Conservation (phyloP, 2,888 invertebrate species). For the Cosmia pyralina region DNA sequence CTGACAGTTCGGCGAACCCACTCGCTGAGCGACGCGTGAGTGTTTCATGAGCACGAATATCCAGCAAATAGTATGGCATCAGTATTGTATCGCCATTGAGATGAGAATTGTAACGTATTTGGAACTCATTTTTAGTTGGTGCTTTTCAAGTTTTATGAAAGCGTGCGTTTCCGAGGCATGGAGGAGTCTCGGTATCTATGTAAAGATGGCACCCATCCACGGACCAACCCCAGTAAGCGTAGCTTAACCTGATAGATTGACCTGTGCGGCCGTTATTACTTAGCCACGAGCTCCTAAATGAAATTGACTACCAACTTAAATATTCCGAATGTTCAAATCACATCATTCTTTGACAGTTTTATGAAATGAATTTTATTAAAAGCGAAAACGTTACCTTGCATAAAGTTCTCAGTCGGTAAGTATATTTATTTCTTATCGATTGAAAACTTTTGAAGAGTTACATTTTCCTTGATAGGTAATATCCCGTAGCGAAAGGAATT, state of each 20-base stretch:
- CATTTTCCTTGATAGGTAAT: not conserved
- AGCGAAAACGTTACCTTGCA: not conserved
- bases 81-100: not conserved
- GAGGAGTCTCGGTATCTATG: too few species aligned
- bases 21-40: conserved; percentile 46
- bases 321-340: not conserved
- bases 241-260: too few species aligned
- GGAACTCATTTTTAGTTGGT: not conserved
- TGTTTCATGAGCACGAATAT: conserved; percentile 33
- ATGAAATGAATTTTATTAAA: not conserved
- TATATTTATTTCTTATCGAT: not conserved
- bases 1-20: conserved; percentile 68
- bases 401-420: not conserved
- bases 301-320: not conserved
- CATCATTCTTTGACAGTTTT: not conserved
- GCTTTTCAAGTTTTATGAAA: too few species aligned
- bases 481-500: not conserved
- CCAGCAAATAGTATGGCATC: conserved; percentile 19
- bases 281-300: too few species aligned
- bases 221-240: too few species aligned
- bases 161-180: too few species aligned
- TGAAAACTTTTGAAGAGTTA: not conserved
- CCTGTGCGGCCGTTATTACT: too few species aligned
- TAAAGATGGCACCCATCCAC: too few species aligned
- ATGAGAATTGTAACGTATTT: not conserved